Conservation (phyloP, 1,140 invertebrate genomes). For the Diorhabda elongata region DNA sequence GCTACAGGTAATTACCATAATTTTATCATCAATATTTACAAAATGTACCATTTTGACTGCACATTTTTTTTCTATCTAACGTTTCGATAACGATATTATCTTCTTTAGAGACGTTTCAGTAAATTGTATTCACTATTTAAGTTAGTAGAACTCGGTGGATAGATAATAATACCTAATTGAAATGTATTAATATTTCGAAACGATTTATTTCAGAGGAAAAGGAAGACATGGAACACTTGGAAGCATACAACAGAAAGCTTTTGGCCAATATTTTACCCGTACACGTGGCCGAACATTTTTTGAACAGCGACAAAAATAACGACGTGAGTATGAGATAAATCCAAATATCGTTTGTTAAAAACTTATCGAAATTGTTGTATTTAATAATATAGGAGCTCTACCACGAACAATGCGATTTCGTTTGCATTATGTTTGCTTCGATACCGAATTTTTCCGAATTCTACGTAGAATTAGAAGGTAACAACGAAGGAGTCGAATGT, state of each 20-base stretch:
- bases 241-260: constrained; percentile 89
- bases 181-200: background rate
- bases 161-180: no score
- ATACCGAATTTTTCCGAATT: constrained; percentile 97
- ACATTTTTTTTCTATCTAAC: no score
- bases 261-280: constrained; percentile 92
- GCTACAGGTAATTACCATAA: constrained; percentile 60
- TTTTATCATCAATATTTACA: no score
- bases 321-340: constrained; percentile 60
- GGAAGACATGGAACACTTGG: constrained; percentile 90
- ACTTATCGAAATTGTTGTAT: background rate
- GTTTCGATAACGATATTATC: no score
- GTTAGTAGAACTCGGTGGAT: no score
- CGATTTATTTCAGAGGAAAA: constrained; percentile 72
- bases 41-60: no score
- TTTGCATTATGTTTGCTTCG: constrained; percentile 93
- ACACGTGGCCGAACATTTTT: constrained; percentile 91
- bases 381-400: constrained; percentile 75
- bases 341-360: background rate
- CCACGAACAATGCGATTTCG: constrained; percentile 90
- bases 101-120: no score
- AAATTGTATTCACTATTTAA: no score
- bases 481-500: constrained; percentile 93
- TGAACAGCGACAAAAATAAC: constrained; percentile 74
- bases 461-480: constrained; percentile 91